Conservation (phyloP, 2,888 invertebrate genomes). For the Bellardia pandia region DNA sequence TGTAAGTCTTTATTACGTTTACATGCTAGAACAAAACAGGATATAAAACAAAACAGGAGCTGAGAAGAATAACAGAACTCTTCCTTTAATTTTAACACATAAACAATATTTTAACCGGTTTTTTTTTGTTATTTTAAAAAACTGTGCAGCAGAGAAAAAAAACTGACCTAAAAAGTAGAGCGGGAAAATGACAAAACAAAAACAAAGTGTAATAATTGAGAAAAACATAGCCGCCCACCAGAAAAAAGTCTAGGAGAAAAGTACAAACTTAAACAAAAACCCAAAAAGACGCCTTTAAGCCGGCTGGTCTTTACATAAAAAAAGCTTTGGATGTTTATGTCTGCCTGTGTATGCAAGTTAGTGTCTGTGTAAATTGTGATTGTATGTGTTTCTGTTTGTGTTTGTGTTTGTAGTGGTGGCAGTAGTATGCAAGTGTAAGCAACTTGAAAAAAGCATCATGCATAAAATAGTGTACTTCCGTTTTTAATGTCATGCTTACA, state of each 20-base stretch:
- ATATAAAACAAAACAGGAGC: constrained; percentile 3
- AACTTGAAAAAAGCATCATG: constrained; percentile 66
- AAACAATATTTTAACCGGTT: constrained; percentile 58
- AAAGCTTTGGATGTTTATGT: background rate
- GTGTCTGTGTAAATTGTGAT: background rate
- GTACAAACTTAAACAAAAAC: background rate
- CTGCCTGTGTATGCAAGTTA: background rate
- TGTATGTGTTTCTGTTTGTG: background rate
- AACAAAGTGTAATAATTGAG: constrained; percentile 73
- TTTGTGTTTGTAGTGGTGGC: constrained; percentile 9
- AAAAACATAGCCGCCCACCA: constrained; percentile 68
- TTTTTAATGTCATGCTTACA: constrained; percentile 66
- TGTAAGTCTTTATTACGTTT: constrained; percentile 55
- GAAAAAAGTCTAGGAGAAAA: constrained; percentile 39
- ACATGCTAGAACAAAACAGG: constrained; percentile 19
- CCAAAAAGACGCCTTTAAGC: constrained; percentile 62
- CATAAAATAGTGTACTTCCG: constrained; percentile 70
- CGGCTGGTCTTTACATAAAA: constrained; percentile 22
- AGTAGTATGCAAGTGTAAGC: constrained; percentile 47
- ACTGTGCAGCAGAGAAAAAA: background rate
- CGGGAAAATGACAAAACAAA: constrained; percentile 68
- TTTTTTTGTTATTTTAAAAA: background rate
- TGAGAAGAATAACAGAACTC: constrained; percentile 29
- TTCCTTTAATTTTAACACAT: constrained; percentile 67
- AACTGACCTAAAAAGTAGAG: constrained; percentile 10